Base-by-base conservation (phyloP, 2,888 invertebrate species). In the Drosophila mimetica region DNA sequence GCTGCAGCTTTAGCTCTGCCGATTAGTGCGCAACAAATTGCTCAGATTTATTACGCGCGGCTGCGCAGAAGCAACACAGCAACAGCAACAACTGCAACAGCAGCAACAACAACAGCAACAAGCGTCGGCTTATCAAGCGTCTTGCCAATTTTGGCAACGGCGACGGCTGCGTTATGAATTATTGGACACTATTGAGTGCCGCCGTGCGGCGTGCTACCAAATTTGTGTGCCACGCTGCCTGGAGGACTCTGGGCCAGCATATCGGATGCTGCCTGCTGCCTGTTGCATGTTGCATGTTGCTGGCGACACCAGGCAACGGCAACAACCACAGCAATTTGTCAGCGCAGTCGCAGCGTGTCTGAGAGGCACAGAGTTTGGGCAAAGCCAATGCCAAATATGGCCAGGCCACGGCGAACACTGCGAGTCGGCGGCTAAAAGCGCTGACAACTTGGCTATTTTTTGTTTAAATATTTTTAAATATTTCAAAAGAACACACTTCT, bases 381-480 rank as follows among this genome's bases (percentile, higher is more conserved):
- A 84, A 81, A 85, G 85, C 83, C 83, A 87, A 85, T 79, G 83
- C 84, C 84, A 87, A 85, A 85, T 85, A 85, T 82, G 84, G 84
- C 60, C 79, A 63, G 57, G 61, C 82, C 74, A 72, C 64, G 75
- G 74, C 75, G 67, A 86, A 77, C 74, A 74, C 73, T 32, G 39
- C 8, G 52, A 57, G 55, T 69, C 59, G 59, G 41, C 39, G 37
- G 44, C 32, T 42, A 18, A 58, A n/a, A 61, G 60, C 46, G 44
- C 37, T 61, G 60, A 16, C 20, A 22, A 59, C 7, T 59, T 61
- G 60, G 60, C 59, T 44, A 36, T 44, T 54, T 34, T 34, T 34
- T 0, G n/a, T 5, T 6, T 1, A 34, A 34, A 30, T 30, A 30
- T 30, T 30, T 13, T 30, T 30, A 6, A 6, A 25, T 7, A 2